These are phyloP conservation scores for Epirrhoe alternata DNA, from an alignment of 2,888 invertebrate genomes.

Conservation along the genomic window DNA sequence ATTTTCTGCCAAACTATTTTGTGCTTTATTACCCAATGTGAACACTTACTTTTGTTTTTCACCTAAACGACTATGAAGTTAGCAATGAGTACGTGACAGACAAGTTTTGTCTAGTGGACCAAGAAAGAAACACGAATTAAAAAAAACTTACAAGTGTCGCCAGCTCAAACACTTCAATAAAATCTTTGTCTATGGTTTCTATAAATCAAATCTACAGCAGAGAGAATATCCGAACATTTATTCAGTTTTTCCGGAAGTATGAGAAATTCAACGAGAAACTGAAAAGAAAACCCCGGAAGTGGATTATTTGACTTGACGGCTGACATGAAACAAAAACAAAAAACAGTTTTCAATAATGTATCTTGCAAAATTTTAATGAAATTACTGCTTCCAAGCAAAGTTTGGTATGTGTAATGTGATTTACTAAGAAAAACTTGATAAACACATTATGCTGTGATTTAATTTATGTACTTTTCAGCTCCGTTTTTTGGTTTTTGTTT, in stretches of 20 bases:
- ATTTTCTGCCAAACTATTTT: background rate
- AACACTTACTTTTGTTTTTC: slow-evolving; percentile 22
- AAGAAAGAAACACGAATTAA: background rate
- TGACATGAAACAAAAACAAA: slow-evolving; percentile 78
- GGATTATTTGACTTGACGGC: slow-evolving; percentile 56
- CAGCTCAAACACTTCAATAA: slow-evolving; percentile 4
- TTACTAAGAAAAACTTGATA: slow-evolving; percentile 14
- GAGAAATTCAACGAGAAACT: slow-evolving; percentile 30
- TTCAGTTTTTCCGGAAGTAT: slow-evolving; percentile 40
- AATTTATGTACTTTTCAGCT: slow-evolving; percentile 49
- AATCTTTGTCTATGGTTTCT: slow-evolving; percentile 38
- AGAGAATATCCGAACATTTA: slow-evolving; percentile 14
- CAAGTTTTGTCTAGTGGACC: slow-evolving; percentile 24
- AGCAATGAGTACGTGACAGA: slow-evolving; percentile 41
- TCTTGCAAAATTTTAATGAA: slow-evolving; percentile 78
- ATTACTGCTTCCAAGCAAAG: slow-evolving; percentile 62
- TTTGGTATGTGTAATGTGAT: slow-evolving; percentile 53
- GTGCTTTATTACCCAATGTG: rapidly evolving
- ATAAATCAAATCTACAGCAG: slow-evolving; percentile 1
- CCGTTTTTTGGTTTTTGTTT: slow-evolving; percentile 59
- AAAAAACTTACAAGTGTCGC: slow-evolving; percentile 24
- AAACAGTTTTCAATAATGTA: slow-evolving; percentile 77
- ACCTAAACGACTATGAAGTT: slow-evolving; percentile 31
- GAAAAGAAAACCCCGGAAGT: slow-evolving; percentile 49
- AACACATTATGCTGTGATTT: slow-evolving; percentile 16